phyloP scores from a whole-genome alignment of 2,113 vertebrate genomes.

The Anser brachyrhynchus region DNA sequence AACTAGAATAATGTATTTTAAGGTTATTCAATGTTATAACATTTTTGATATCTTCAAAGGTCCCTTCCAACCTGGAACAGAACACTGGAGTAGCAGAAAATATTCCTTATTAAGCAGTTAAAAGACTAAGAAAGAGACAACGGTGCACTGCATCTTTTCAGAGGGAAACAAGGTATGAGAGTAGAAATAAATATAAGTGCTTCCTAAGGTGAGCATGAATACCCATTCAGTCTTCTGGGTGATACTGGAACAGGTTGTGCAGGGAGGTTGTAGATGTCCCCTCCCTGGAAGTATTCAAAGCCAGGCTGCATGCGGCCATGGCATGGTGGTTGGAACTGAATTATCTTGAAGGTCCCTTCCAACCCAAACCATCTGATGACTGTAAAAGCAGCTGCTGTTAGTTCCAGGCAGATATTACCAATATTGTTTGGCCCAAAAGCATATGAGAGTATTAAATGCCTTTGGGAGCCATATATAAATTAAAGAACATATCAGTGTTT shows the following conservation, averaged over 20 bases:
- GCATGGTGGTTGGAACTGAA: background rate
- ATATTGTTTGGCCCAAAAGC: background rate
- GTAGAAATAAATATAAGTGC: background rate
- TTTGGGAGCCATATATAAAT: background rate
- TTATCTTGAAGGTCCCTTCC: background rate
- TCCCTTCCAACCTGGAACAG: too few relatives aligned
- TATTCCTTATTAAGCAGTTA: background rate
- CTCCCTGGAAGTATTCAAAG: background rate
- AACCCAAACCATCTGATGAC: background rate
- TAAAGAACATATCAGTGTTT: conserved; percentile 5
- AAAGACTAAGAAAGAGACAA: background rate
- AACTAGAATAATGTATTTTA: background rate
- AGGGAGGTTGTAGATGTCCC: background rate
- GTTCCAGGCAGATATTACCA: background rate
- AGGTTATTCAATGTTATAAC: background rate
- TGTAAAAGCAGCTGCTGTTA: background rate
- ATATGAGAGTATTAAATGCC: background rate
- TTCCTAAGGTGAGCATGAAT: background rate
- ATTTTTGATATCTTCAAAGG: too few relatives aligned
- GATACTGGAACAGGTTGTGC: background rate
- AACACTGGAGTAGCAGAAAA: background rate
- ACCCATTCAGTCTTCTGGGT: background rate
- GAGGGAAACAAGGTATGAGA: background rate
- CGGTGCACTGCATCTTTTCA: background rate
- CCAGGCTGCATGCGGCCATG: background rate